A percentile compares a stretch with the other conserved stretches of the same genome.
These are phyloP conservation scores for Etia nguti DNA, from an alignment of 2,113 vertebrate species.

Conservation along the genomic window DNA sequence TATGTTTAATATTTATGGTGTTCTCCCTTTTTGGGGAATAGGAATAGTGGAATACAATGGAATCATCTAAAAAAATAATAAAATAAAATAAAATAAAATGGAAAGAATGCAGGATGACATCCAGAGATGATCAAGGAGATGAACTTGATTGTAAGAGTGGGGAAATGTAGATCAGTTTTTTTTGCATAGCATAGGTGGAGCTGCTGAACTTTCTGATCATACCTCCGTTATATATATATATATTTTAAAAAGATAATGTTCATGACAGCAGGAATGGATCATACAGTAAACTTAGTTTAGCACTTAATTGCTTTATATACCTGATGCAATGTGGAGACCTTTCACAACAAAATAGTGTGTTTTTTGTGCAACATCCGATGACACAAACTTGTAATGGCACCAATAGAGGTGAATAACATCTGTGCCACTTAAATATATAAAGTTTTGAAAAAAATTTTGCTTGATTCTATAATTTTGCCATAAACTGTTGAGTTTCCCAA, in stretches of 20 bases:
- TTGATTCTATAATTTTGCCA: neutral
- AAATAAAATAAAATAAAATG: neutral
- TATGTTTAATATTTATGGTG: neutral
- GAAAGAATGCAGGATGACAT: neutral
- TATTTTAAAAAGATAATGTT: neutral
- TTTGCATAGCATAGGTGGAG: neutral
- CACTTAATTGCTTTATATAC: neutral
- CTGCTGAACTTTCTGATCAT: neutral
- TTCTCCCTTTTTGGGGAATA: neutral
- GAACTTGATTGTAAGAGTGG: neutral
- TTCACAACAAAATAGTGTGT: neutral
- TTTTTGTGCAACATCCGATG: neutral
- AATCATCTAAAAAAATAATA: neutral
- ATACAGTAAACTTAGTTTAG: neutral
- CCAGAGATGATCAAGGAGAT: neutral
- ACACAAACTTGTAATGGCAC: neutral
- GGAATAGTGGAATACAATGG: neutral
- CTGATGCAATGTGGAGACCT: neutral
- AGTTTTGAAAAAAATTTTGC: neutral
- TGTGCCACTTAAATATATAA: neutral
- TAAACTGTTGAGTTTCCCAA: neutral
- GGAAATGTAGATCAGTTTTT: neutral
- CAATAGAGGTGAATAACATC: neutral
- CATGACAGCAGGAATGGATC: neutral
- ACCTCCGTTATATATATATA: neutral